A percentile compares a stretch with the other conserved stretches of the same genome.
These are phyloP conservation scores for Penaeus japonicus DNA, from an alignment of 1,140 invertebrate species.

Conservation along the genomic window DNA sequence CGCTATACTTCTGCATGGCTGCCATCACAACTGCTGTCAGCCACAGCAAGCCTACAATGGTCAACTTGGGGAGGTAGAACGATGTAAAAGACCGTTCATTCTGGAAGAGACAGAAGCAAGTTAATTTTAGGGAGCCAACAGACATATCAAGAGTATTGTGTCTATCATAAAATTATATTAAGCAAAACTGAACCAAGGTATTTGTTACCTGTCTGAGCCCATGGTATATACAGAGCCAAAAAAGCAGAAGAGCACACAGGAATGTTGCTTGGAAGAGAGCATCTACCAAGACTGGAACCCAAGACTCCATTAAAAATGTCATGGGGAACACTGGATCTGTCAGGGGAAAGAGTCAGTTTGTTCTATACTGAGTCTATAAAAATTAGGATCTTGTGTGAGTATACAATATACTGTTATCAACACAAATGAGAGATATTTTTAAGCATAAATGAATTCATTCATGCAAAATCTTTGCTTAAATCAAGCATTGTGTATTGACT, in stretches of 20 bases:
- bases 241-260: slow-evolving; percentile 84
- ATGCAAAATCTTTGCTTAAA: too few relatives aligned
- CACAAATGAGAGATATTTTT: too few relatives aligned
- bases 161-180: background rate
- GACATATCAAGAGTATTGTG: background rate
- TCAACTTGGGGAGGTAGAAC: slow-evolving; percentile 91
- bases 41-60: slow-evolving; percentile 89
- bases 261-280: slow-evolving; percentile 90
- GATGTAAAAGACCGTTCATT: slow-evolving; percentile 69
- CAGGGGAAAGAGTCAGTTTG: too few relatives aligned
- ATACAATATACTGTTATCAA: too few relatives aligned
- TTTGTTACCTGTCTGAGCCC: slow-evolving; percentile 84
- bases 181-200: background rate
- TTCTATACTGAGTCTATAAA: too few relatives aligned
- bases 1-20: slow-evolving; percentile 89
- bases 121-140: background rate
- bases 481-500: too few relatives aligned
- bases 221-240: slow-evolving; percentile 95
- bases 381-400: too few relatives aligned
- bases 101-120: background rate
- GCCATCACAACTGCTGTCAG: slow-evolving; percentile 83
- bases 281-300: slow-evolving; percentile 89
- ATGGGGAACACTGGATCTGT: slow-evolving; percentile 93
- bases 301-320: slow-evolving; percentile 87
- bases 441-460: too few relatives aligned